phyloP scores from a whole-genome alignment of 2,888 invertebrate species.

The Allolobophora icterica region DNA sequence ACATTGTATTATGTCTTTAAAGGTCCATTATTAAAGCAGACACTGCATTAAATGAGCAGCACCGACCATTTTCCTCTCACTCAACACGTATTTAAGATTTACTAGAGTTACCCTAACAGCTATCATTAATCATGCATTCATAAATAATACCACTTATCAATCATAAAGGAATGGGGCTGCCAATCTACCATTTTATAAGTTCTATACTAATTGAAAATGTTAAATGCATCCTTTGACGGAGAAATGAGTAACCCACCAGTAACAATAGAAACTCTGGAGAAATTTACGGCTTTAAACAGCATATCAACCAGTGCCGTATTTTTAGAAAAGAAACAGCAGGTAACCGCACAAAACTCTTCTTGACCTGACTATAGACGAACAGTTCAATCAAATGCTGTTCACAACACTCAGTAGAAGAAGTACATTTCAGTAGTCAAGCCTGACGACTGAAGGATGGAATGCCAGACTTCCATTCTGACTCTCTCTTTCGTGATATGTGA shows the following conservation, averaged over 20 bases:
- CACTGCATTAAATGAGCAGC: no score
- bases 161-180: no score
- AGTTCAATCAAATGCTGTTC: background rate
- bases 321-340: background rate
- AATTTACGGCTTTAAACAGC: background rate
- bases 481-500: background rate
- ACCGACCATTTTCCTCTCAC: no score
- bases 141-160: no score
- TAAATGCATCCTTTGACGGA: background rate
- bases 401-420: background rate
- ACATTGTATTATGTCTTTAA: no score
- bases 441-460: background rate
- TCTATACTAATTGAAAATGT: no score
- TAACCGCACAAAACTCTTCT: constrained; percentile 6
- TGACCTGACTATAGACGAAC: background rate
- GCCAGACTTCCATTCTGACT: background rate
- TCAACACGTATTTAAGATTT: no score
- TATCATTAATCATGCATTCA: no score
- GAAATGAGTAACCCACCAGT: no score
- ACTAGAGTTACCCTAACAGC: no score
- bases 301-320: background rate
- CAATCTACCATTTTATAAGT: no score
- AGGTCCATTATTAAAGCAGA: no score
- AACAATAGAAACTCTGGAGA: background rate
- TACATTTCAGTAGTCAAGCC: constrained; percentile 5